Conservation (phyloP, 2,888 invertebrate genomes). For the Eurytoma californica region DNA sequence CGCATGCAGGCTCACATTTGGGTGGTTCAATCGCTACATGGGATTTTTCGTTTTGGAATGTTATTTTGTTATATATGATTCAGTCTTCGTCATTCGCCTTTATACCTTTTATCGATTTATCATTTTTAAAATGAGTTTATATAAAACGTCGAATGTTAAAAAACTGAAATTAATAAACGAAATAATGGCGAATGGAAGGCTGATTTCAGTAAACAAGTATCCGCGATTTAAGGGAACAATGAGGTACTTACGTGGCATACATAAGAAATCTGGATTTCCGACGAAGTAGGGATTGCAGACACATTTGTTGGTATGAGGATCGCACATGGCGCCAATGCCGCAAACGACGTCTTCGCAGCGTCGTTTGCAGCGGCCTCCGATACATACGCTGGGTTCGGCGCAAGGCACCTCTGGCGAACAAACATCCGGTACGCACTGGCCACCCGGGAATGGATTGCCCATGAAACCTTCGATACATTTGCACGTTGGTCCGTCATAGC, state of each 20-base stretch:
- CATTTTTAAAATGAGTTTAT: background rate
- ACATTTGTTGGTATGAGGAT: slow-evolving; percentile 87
- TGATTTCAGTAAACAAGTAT: background rate
- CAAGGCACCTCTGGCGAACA: slow-evolving; percentile 88
- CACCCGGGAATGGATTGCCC: slow-evolving; percentile 95
- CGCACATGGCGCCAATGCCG: slow-evolving; percentile 91
- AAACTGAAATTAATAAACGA: background rate
- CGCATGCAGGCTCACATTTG: slow-evolving; percentile 87
- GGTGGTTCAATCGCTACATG: slow-evolving; percentile 85
- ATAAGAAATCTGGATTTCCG: slow-evolving; percentile 91
- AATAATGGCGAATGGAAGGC: background rate
- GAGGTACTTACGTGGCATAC: slow-evolving; percentile 90
- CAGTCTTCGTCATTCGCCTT: background rate
- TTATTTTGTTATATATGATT: background rate
- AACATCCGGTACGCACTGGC: slow-evolving; percentile 87
- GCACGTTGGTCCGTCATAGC: slow-evolving; percentile 90
- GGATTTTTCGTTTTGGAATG: background rate
- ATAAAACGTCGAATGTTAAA: background rate
- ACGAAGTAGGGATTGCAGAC: slow-evolving; percentile 91
- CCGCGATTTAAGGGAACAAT: background rate
- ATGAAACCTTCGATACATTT: slow-evolving; percentile 90
- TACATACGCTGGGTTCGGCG: slow-evolving; percentile 86
- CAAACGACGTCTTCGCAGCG: slow-evolving; percentile 91
- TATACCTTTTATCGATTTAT: background rate
- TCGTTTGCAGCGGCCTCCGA: slow-evolving; percentile 91